Percentiles rank a stretch among this genome's conserved stretches.
phyloP scores from a whole-genome alignment of 2,797 vertebrate species.

The Tolypeutes matacus region DNA sequence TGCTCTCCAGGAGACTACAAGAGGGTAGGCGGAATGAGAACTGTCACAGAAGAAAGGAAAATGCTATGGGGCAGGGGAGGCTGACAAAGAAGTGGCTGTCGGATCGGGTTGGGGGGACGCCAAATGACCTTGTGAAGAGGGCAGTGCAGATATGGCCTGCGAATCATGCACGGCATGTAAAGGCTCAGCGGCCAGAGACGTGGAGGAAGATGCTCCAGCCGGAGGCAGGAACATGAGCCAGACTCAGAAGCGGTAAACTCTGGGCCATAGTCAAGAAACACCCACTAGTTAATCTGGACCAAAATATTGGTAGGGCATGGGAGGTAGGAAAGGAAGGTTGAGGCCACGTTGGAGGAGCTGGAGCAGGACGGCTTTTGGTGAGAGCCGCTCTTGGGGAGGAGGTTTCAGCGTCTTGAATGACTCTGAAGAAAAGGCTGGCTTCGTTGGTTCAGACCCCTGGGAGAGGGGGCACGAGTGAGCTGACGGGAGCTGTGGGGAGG shows the following conservation, averaged over 20 bases:
- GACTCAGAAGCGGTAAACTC: neutral
- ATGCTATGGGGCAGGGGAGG: neutral
- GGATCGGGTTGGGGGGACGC: neutral
- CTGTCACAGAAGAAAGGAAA: neutral
- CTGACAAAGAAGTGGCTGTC: neutral
- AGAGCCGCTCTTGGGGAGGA: slow-evolving; percentile 10
- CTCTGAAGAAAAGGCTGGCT: neutral
- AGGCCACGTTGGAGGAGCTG: neutral
- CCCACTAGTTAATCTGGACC: neutral
- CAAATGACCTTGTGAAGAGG: neutral
- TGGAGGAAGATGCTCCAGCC: neutral
- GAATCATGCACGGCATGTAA: neutral
- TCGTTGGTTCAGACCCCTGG: neutral
- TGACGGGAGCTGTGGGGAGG: neutral
- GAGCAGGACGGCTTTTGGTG: neutral
- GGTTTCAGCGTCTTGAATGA: neutral
- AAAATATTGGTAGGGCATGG: neutral
- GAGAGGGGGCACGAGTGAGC: neutral
- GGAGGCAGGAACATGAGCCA: neutral
- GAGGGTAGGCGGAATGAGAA: neutral
- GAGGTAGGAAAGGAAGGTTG: neutral
- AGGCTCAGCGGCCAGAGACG: no score
- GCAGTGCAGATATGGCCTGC: neutral
- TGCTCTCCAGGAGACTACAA: neutral
- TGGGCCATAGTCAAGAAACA: neutral